Evolutionary conservation across 2,888 invertebrate genomes (phyloP).

Genomic region (Drosophila mercatorum): DNA sequence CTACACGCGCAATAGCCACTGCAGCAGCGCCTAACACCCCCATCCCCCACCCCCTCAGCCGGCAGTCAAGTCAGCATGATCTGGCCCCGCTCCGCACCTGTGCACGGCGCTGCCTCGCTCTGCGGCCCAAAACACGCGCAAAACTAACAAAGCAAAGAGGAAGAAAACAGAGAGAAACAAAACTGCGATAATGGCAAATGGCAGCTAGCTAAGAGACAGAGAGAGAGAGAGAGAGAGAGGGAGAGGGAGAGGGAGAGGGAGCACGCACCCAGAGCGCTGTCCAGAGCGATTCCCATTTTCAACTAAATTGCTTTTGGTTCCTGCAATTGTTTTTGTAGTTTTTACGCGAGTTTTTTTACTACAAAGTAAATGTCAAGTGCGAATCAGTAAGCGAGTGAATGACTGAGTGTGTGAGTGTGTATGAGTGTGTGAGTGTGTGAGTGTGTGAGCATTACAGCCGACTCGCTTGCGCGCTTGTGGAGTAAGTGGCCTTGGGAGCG

Average conservation of each 20-base stretch:
- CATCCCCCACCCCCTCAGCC: neutral
- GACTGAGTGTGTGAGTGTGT: constrained; percentile 30
- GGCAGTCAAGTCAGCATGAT: neutral
- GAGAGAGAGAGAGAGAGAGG: neutral
- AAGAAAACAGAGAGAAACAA: constrained; percentile 42
- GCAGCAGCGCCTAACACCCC: constrained; percentile 19
- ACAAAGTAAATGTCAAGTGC: constrained; percentile 79
- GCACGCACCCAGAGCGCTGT: constrained; percentile 1
- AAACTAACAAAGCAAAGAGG: constrained; percentile 49
- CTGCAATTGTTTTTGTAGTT: constrained; percentile 27
- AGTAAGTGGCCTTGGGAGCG: constrained; percentile 77
- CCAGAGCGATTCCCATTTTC: constrained; percentile 41
- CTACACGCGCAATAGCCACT: constrained; percentile 65
- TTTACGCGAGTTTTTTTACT: constrained; percentile 58
- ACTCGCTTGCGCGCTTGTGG: constrained; percentile 30
- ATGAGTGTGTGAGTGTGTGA: constrained; percentile 40
- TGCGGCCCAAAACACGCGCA: constrained; percentile 46
- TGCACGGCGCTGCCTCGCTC: neutral
- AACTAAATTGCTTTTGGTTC: constrained; percentile 24
- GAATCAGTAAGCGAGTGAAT: constrained; percentile 62
- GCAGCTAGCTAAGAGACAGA: constrained; percentile 36
- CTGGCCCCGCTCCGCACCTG: neutral
- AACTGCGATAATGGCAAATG: constrained; percentile 67
- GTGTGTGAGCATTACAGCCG: constrained; percentile 47
- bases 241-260: neutral